phyloP scores from a whole-genome alignment of 2,113 vertebrate species.

The Plestiodon gilberti region DNA sequence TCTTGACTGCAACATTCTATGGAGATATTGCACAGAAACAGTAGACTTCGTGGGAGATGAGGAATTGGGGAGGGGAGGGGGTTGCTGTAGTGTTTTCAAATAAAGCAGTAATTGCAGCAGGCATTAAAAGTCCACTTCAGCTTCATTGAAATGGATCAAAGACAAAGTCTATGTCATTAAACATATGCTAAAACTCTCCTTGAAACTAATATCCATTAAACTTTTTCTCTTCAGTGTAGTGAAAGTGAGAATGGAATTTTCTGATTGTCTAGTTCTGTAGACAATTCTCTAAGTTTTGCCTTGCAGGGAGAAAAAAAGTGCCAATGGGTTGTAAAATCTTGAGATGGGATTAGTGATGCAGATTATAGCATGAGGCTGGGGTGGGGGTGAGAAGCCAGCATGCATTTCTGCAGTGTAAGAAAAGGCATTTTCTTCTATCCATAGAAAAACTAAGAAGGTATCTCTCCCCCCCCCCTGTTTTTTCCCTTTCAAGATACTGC shows the following conservation, averaged over 20 bases:
- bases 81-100: neutral
- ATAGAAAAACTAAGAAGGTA: neutral
- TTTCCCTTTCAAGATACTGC: neutral
- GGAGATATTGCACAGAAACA: neutral
- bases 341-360: neutral
- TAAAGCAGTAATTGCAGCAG: neutral
- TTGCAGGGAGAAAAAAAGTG: too few species aligned
- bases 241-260: neutral
- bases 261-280: neutral
- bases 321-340: neutral
- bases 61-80: neutral
- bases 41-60: fast-evolving
- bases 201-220: neutral
- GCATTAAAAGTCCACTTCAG: neutral
- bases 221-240: fast-evolving
- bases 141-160: neutral
- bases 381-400: fast-evolving
- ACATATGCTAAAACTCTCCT: too few species aligned
- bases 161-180: too few species aligned
- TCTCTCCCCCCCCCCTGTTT: neutral
- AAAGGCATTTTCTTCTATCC: neutral
- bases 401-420: fast-evolving
- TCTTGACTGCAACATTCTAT: neutral
- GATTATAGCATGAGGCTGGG: neutral
- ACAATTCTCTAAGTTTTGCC: neutral